These are phyloP conservation scores for Kryptolebias ocellatus DNA, from an alignment of 2,797 vertebrate species.

Conservation along the genomic window DNA sequence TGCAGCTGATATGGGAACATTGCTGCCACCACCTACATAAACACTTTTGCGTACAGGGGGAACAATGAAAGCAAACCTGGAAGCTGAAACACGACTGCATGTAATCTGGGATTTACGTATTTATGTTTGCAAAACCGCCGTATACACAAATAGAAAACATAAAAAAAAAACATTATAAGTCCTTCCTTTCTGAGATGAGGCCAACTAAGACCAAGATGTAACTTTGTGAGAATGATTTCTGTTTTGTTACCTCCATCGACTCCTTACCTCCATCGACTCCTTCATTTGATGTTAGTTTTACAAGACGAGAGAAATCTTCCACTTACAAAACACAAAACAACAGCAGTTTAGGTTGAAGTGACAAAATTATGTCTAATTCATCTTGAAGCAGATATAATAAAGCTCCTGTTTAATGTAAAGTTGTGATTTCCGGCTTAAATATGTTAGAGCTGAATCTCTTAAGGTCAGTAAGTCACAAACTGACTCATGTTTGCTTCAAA, in stretches of 20 bases:
- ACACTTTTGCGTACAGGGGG: no score
- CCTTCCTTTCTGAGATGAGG: neutral
- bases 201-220: neutral
- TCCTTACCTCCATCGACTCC: neutral
- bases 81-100: neutral
- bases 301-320: neutral
- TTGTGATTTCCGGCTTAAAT: no score
- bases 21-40: conserved; percentile 4
- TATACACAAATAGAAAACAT: neutral
- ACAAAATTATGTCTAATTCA: neutral
- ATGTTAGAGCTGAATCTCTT: no score
- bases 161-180: no score
- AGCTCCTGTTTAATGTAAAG: no score
- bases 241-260: neutral
- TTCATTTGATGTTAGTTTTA: neutral
- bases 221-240: neutral
- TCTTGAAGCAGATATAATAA: no score
- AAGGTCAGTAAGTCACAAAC: no score
- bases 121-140: neutral
- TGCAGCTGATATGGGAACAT: neutral
- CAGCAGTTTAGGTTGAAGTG: neutral
- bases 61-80: neutral
- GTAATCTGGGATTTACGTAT: neutral
- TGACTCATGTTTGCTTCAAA: no score
- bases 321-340: no score